Conservation (phyloP, 2,888 invertebrate genomes). For the Temnothorax unifasciatus region DNA sequence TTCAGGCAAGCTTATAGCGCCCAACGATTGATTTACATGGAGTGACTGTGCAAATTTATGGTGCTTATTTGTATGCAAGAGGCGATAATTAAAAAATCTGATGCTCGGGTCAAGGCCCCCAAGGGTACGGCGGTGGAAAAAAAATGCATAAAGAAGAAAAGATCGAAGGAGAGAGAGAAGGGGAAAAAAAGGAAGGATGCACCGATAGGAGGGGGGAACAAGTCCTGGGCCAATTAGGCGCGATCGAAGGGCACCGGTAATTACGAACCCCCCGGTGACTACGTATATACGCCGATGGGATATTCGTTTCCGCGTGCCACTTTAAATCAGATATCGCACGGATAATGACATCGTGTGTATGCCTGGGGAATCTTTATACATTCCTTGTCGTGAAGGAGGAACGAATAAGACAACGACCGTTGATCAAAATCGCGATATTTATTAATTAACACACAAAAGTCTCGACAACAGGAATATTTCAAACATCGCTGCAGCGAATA, state of each 20-base stretch:
- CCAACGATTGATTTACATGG: slow-evolving; percentile 76
- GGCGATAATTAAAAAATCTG: slow-evolving; percentile 76
- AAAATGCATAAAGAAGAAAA: slow-evolving; percentile 51
- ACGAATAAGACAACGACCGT: slow-evolving; percentile 20
- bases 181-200: background rate
- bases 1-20: slow-evolving; percentile 59
- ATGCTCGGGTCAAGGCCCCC: slow-evolving; percentile 72
- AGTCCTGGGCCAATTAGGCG: slow-evolving; percentile 65
- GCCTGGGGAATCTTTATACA: slow-evolving; percentile 4
- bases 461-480: slow-evolving; percentile 1
- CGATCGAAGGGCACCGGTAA: slow-evolving; percentile 61
- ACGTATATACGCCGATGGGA: slow-evolving; percentile 45
- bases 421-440: slow-evolving; percentile 36
- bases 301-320: slow-evolving; percentile 48
- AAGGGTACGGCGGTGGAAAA: slow-evolving; percentile 32
- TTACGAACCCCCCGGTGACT: slow-evolving; percentile 61
- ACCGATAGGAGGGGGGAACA: slow-evolving; percentile 49
- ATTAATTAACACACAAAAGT: slow-evolving; percentile 38
- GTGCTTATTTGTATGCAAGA: slow-evolving; percentile 75
- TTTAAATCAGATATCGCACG: slow-evolving; percentile 56
- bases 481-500: background rate
- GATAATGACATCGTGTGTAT: slow-evolving; percentile 47
- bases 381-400: slow-evolving; percentile 19
- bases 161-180: slow-evolving; percentile 7
- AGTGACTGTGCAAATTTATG: slow-evolving; percentile 73